Percentiles rank a stretch among this genome's conserved stretches.
Conservation (phyloP, 2,113 vertebrate genomes). For the Calonectris borealis region DNA sequence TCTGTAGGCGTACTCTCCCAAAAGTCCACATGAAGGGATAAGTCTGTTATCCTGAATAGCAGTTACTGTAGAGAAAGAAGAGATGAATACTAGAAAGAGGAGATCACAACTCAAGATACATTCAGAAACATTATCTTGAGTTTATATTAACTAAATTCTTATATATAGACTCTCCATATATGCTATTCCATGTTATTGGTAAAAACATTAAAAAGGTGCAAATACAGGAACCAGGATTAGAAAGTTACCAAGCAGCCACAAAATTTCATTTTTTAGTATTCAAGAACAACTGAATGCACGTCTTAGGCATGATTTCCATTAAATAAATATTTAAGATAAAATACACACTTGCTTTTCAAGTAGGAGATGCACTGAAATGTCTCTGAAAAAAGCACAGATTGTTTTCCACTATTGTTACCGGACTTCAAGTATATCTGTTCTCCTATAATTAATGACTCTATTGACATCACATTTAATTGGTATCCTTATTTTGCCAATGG, state of each 20-base stretch:
- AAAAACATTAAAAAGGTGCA: neutral
- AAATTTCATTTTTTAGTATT: neutral
- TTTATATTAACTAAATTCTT: neutral
- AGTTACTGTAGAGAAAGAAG: neutral
- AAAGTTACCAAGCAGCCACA: neutral
- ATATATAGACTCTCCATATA: neutral
- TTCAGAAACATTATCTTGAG: neutral
- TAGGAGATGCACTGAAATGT: neutral
- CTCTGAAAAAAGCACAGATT: conserved; percentile 3
- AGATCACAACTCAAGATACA: neutral
- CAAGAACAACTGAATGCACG: neutral
- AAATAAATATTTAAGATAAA: neutral
- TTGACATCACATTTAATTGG: conserved; percentile 33
- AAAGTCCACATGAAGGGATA: neutral
- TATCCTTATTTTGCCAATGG: conserved; percentile 52
- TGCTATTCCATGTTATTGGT: neutral
- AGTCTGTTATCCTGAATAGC: neutral
- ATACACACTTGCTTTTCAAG: neutral
- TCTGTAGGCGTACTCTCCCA: neutral
- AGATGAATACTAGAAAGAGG: neutral
- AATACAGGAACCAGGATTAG: neutral
- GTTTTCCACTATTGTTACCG: neutral
- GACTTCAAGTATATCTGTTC: conserved; percentile 20
- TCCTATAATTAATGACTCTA: conserved; percentile 53
- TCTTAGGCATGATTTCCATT: neutral